These are phyloP conservation scores for Dasyurus viverrinus DNA, from an alignment of 2,113 vertebrate genomes.

Conservation along the genomic window DNA sequence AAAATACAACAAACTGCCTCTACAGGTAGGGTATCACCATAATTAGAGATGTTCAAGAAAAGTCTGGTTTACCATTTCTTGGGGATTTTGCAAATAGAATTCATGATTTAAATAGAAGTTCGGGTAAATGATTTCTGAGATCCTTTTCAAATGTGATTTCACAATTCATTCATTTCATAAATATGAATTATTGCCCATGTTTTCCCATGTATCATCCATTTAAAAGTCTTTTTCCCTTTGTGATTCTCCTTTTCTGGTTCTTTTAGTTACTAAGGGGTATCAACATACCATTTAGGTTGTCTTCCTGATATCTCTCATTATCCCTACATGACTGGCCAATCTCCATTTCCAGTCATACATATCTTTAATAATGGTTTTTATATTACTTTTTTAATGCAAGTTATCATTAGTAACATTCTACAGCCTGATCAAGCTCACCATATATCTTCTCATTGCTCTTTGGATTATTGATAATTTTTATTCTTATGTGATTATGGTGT, in stretches of 20 bases:
- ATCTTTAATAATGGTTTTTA: background rate
- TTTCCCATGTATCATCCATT: background rate
- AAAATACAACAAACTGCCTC: background rate
- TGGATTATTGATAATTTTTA: background rate
- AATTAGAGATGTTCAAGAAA: background rate
- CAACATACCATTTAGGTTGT: background rate
- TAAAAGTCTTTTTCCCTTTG: background rate
- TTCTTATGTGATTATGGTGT: background rate
- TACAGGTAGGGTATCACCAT: background rate
- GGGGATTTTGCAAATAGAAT: background rate
- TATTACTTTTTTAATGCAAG: background rate
- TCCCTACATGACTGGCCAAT: background rate
- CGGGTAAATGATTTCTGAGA: background rate
- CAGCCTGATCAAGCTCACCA: background rate
- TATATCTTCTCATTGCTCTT: background rate
- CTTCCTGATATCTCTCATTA: background rate
- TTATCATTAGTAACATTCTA: background rate
- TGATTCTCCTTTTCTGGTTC: background rate
- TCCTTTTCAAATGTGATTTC: background rate
- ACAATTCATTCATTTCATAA: background rate
- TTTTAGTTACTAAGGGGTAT: background rate
- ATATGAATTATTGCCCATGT: background rate
- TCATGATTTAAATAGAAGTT: background rate
- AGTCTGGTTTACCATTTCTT: background rate
- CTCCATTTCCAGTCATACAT: background rate